Conservation (phyloP, 1,140 invertebrate genomes). For the Lepidostoma basale region DNA sequence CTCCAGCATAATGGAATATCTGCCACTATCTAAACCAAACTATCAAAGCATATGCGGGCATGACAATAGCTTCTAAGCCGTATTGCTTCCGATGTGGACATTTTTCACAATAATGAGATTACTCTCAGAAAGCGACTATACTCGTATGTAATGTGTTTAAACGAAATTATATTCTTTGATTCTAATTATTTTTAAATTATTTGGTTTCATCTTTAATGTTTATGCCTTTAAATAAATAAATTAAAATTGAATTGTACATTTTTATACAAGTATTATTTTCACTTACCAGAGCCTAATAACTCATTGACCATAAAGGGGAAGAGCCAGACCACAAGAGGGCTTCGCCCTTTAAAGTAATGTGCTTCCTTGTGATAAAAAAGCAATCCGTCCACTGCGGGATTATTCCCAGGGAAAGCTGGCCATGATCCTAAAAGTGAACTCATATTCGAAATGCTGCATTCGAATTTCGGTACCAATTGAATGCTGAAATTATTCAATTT, state of each 20-base stretch:
- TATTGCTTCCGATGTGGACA: too few species aligned
- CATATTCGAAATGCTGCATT: conserved; percentile 50
- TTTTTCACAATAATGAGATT: too few species aligned
- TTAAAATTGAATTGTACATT: not conserved
- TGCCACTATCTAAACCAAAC: too few species aligned
- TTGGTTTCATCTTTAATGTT: too few species aligned
- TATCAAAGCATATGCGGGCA: too few species aligned
- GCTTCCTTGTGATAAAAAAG: conserved; percentile 82
- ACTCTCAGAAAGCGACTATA: too few species aligned
- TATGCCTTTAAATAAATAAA: too few species aligned
- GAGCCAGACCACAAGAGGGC: conserved; percentile 88
- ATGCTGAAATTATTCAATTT: conserved; percentile 63
- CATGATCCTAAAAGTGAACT: conserved; percentile 40
- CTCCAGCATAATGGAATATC: too few species aligned
- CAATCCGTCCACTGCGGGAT: conserved; percentile 72
- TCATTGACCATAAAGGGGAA: conserved; percentile 87
- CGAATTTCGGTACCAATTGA: conserved; percentile 55
- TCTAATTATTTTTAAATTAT: too few species aligned
- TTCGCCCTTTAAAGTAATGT: conserved; percentile 77
- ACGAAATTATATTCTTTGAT: too few species aligned
- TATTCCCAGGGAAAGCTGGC: conserved; percentile 49
- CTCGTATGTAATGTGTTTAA: too few species aligned
- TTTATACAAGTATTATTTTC: not conserved
- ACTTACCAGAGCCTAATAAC: conserved; percentile 65
- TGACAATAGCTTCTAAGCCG: too few species aligned